A percentile compares a stretch with the other conserved stretches of the same genome.
phyloP scores from a whole-genome alignment of 2,113 vertebrate species.

The Promerops cafer region DNA sequence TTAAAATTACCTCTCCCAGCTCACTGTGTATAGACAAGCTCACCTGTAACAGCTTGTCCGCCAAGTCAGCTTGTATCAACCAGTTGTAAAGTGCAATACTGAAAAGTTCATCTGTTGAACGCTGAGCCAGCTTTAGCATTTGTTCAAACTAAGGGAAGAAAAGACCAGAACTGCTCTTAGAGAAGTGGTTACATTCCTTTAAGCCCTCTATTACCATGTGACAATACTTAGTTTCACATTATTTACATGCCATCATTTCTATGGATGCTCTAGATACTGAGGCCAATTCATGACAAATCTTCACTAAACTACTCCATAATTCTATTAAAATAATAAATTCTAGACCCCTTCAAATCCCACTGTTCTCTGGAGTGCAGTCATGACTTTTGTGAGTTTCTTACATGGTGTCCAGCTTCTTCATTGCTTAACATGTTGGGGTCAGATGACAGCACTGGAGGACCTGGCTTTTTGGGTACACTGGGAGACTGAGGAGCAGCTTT shows the following conservation, averaged over 20 bases:
- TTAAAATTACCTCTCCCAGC: neutral
- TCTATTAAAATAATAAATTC: neutral
- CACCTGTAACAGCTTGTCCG: conserved; percentile 94
- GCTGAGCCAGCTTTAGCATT: conserved; percentile 88
- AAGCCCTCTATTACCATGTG: rapidly evolving
- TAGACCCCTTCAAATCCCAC: neutral
- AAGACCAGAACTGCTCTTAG: neutral
- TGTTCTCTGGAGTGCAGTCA: neutral
- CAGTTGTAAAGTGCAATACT: conserved; percentile 97
- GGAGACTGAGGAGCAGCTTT: conserved; percentile 97
- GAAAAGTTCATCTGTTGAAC: conserved; percentile 94
- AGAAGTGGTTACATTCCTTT: neutral
- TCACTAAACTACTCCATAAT: neutral
- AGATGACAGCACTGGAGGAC: conserved; percentile 91
- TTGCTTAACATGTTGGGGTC: conserved; percentile 99
- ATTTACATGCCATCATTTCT: neutral
- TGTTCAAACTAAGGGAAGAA: conserved; percentile 87
- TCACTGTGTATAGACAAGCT: neutral
- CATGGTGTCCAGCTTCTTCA: conserved; percentile 93
- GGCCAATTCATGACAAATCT: neutral
- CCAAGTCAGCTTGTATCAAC: conserved; percentile 92
- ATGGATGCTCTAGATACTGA: neutral
- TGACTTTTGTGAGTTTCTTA: conserved; percentile 57
- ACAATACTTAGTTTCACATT: neutral
- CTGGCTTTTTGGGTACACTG: conserved; percentile 96